phyloP scores from a whole-genome alignment of 2,888 invertebrate species.

The Drosophila buzzatii region DNA sequence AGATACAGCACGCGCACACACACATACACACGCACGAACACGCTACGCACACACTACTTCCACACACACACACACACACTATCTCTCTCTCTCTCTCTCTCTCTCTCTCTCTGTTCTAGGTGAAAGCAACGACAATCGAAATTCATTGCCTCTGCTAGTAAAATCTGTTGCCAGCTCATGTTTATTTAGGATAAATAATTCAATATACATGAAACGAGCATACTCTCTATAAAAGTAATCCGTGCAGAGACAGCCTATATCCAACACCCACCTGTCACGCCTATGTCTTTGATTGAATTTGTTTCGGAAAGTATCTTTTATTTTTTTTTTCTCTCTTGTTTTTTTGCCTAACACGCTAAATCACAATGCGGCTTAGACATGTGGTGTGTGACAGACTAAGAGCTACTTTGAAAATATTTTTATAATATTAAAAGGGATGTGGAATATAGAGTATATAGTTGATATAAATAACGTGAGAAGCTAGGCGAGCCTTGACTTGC shows the following conservation, averaged over 20 bases:
- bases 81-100: neutral
- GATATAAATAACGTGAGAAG: neutral
- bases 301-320: constrained; percentile 37
- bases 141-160: constrained; percentile 51
- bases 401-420: neutral
- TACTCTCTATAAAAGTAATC: constrained; percentile 47
- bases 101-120: neutral
- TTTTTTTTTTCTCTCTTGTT: constrained; percentile 16
- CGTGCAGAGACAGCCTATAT: constrained; percentile 34
- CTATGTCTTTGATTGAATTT: constrained; percentile 72
- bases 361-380: constrained; percentile 35
- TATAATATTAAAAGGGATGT: too few relatives aligned
- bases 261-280: constrained; percentile 58
- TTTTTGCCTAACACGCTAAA: constrained; percentile 49
- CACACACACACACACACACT: constrained; percentile 9
- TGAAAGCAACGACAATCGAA: constrained; percentile 41
- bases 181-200: constrained; percentile 80
- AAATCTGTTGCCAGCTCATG: constrained; percentile 72
- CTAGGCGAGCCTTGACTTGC: neutral
- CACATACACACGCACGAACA: neutral
- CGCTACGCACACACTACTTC: neutral
- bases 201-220: constrained; percentile 63
- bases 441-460: too few relatives aligned
- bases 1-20: constrained; percentile 13
- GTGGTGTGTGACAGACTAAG: neutral